Conservation (phyloP, 2,888 invertebrate genomes). For the Parnassius mnemosyne region DNA sequence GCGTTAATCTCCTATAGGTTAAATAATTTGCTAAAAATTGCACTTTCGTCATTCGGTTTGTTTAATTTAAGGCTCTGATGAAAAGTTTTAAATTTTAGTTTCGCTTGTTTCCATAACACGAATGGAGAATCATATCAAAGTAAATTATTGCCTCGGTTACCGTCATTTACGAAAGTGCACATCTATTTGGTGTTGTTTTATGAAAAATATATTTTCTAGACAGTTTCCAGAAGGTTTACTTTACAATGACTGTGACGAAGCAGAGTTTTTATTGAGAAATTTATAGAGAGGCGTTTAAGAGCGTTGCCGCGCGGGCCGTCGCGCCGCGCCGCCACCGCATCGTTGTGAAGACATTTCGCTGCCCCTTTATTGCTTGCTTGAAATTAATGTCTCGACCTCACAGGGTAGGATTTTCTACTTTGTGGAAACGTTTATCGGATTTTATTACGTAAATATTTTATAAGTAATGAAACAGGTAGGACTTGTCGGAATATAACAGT, state of each 20-base stretch:
- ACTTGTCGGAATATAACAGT: constrained; percentile 11
- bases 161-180: constrained; percentile 63
- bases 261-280: constrained; percentile 69
- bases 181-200: constrained; percentile 45
- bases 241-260: constrained; percentile 42
- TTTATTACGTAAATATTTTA: constrained; percentile 69
- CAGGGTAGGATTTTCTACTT: constrained; percentile 66
- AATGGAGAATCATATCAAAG: constrained; percentile 70
- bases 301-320: constrained; percentile 49
- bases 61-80: constrained; percentile 46
- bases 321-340: constrained; percentile 29
- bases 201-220: constrained; percentile 44
- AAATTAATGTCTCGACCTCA: constrained; percentile 77
- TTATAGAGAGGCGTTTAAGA: constrained; percentile 70
- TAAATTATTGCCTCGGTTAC: constrained; percentile 73
- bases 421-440: constrained; percentile 68
- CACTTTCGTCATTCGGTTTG: constrained; percentile 47
- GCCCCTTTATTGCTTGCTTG: constrained; percentile 76
- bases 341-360: constrained; percentile 66
- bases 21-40: constrained; percentile 77
- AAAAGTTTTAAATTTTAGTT: constrained; percentile 51
- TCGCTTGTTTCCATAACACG: constrained; percentile 42
- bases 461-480: constrained; percentile 47
- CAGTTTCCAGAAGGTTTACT: constrained; percentile 53
- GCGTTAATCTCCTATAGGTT: constrained; percentile 67